phyloP scores from a whole-genome alignment of 1,140 invertebrate species.

The Zelostemma sp. region DNA sequence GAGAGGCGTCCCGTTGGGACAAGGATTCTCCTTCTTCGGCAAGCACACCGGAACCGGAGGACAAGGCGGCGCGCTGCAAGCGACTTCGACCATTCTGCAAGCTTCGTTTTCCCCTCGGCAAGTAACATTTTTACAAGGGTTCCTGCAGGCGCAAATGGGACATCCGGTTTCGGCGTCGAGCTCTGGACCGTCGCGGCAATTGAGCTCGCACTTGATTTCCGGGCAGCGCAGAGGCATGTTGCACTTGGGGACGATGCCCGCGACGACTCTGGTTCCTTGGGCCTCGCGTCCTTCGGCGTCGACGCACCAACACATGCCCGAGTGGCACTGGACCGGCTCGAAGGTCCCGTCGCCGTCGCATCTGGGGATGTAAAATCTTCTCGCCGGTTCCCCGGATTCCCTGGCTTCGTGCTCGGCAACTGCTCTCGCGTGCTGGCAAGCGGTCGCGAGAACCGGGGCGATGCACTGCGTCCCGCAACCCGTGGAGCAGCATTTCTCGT shows the following conservation, averaged over 20 bases:
- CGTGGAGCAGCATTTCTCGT: conserved; percentile 84
- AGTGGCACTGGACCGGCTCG: conserved; percentile 84
- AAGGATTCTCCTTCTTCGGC: conserved; percentile 82
- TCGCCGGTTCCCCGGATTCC: conserved; percentile 80
- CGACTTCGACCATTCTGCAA: conserved; percentile 73
- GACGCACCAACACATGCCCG: conserved; percentile 90
- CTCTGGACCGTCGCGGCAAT: conserved; percentile 79
- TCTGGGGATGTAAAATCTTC: conserved; percentile 82
- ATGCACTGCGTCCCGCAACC: conserved; percentile 88
- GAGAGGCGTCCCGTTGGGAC: conserved; percentile 76
- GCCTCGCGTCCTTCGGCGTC: conserved; percentile 86
- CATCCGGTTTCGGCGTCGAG: conserved; percentile 78
- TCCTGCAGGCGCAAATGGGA: conserved; percentile 80
- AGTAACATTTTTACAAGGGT: conserved; percentile 81
- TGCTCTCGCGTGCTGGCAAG: conserved; percentile 80
- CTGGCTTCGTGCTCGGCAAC: conserved; percentile 81
- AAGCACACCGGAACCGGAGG: conserved; percentile 84
- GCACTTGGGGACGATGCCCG: conserved; percentile 57
- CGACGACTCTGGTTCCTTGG: conserved; percentile 71
- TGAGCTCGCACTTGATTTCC: conserved; percentile 72
- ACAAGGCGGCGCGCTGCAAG: conserved; percentile 74
- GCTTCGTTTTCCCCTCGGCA: conserved; percentile 78
- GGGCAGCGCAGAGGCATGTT: conserved; percentile 74
- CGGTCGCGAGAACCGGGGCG: conserved; percentile 79
- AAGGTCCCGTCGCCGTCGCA: conserved; percentile 83